Conservation (phyloP, 2,797 vertebrate genomes). For the Clarias fuscus region DNA sequence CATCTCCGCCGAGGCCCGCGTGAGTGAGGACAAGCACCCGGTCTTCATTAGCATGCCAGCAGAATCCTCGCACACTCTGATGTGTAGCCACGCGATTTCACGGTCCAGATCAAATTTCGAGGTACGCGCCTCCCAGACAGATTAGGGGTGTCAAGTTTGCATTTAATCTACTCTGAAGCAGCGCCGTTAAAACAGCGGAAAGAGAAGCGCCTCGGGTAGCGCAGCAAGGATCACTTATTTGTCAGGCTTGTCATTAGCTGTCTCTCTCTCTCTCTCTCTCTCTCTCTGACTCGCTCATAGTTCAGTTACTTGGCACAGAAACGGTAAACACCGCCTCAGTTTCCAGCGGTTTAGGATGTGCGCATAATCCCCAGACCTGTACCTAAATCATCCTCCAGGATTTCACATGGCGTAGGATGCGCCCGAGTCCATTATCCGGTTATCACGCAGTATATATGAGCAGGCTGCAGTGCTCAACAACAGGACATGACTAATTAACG, state of each 20-base stretch:
- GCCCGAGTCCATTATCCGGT: background rate
- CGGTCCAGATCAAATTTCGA: constrained; percentile 77
- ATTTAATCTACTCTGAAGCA: constrained; percentile 65
- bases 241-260: constrained; percentile 38
- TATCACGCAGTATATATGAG: constrained; percentile 1
- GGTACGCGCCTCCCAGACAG: constrained; percentile 70
- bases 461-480: background rate
- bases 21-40: constrained; percentile 44
- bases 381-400: background rate
- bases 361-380: background rate
- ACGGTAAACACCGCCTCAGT: background rate
- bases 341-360: background rate
- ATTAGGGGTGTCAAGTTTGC: constrained; percentile 69
- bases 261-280: constrained; percentile 13
- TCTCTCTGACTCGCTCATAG: background rate
- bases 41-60: constrained; percentile 72
- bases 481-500: background rate
- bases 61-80: constrained; percentile 74
- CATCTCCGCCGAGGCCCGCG: constrained; percentile 50
- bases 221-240: constrained; percentile 47
- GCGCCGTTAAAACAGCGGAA: constrained; percentile 59
- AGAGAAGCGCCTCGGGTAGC: constrained; percentile 52
- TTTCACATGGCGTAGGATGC: constrained; percentile 3
- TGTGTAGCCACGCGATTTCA: constrained; percentile 79
- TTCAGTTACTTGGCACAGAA: constrained; percentile 8